Base-by-base conservation (phyloP, 1,140 invertebrate species). In the Ips typographus region DNA sequence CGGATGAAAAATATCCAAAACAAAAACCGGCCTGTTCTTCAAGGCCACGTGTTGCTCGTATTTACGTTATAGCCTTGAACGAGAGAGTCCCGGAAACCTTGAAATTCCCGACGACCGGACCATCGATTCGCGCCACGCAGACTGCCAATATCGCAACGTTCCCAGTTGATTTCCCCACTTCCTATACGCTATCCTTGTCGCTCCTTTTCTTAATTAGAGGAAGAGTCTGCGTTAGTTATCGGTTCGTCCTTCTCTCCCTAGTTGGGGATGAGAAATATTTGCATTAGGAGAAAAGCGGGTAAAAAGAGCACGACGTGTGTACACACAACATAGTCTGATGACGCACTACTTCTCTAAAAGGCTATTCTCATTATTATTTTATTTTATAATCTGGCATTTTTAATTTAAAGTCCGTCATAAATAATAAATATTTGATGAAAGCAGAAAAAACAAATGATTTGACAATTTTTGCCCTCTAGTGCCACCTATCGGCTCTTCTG, bases 1-100 rank as follows among this genome's bases (percentile, higher is more conserved):
- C 44, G 6, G 6, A 49, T 8, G 7, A 49, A 49, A 49, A 6
- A 6, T 22, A 49, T 49, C 22, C 7, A 22, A 49, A 22, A 1
- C 44, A 40, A 42, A 68, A 41, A 68, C 47, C 65, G 56, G 62
- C 59, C 58, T 61, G 58, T 39, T 51, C 7, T 8, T 8, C 58
- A 61, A 68, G 59, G 66, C 58, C 66, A 68, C 66, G 59, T 68
- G 66, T 68, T 68, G 66, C 66, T 68, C 58, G 8, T 60, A 53
- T 40, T 47, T 56, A 53, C 56, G 40, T 52, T 52, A 47, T 55
- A n/a, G 44, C 47, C 57, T 53, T 52, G 47, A 66, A 22, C 49
- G 49, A 36, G 7, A 43, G 42, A 43, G 6, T 6, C 37, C 5
- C 41, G 56, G 59, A 61, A 41, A 41, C 38, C 38, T 63, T 4